Base-by-base conservation (phyloP, 2,797 vertebrate genomes). In the Tamandua tetradactyla region DNA sequence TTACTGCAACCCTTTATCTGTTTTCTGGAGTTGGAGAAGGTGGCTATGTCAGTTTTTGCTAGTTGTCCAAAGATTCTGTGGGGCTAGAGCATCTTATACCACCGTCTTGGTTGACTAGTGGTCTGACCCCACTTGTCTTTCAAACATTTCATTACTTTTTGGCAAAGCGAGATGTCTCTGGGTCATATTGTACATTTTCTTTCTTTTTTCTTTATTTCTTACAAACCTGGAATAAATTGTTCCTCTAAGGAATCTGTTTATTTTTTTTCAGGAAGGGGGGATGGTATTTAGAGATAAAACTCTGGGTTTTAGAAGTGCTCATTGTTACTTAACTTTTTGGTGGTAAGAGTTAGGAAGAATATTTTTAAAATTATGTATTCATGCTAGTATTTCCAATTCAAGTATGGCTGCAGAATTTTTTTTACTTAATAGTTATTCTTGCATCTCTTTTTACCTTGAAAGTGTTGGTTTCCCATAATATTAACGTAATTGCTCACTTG, bases 141-240 rank as follows among this genome's bases (percentile, higher is more conserved):
- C 69, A 91, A 75, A 59, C 25, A 57, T 75, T 93, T 61, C 18
- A 25, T 64, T 35, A 66, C 32, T 22, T 69, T 92, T 49, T 86
- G 30, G 32, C 32, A 72, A 6, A 62, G 18, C 57, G 84, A 71
- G 78, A 2, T 35, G 44, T 75, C 55, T 82, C 30, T 62, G 40
- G 30, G 15, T 88, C 52, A 47, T 42, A 76, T 8, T 37, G 18
- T 78, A 44, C 32, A 25, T 81, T 81, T 37, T 47, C 72, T 83
- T 78, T 59, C n/a, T 81, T 83, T 40, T 20, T 42, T 68, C 40
- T 47, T 79, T 49, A 52, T 76, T 47, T 47, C 44, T 49, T 81
- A 52, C 23, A 93, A 92, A 87, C 12, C 20, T 91, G 22, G 30
- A 72, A 81, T 89, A 91, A 71, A 22, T 91, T 12, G 82, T 86